Evolutionary conservation across 2,888 invertebrate species (phyloP).

Genomic region (Drosophila paranaensis): DNA sequence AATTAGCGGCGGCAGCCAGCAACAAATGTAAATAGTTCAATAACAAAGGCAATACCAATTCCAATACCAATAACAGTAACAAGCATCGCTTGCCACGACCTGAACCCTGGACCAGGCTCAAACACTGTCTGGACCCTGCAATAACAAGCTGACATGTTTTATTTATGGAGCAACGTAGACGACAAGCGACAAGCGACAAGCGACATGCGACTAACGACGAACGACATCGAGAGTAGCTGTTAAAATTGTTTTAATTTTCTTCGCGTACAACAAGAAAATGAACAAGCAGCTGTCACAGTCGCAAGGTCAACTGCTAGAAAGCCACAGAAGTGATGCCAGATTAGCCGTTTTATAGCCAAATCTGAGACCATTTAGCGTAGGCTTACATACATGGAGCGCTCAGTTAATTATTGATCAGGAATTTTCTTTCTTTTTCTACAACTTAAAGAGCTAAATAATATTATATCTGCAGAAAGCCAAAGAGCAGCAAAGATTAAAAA

Average conservation of each 20-base stretch:
- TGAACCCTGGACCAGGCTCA: constrained; percentile 23
- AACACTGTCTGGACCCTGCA: constrained; percentile 49
- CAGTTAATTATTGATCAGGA: background rate
- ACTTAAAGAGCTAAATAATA: background rate
- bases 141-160: constrained; percentile 82
- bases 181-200: constrained; percentile 52
- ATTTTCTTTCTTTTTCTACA: too few relatives aligned
- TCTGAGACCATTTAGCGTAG: background rate
- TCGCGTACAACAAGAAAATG: constrained; percentile 49
- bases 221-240: constrained; percentile 70
- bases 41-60: constrained; percentile 66
- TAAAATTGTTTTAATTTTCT: constrained; percentile 82
- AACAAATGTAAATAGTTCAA: constrained; percentile 81
- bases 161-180: constrained; percentile 75
- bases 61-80: constrained; percentile 63
- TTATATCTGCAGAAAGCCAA: background rate
- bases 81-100: constrained; percentile 37
- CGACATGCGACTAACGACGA: constrained; percentile 14
- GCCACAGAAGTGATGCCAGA: constrained; percentile 19
- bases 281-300: constrained; percentile 43
- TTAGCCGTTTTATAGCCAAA: constrained; percentile 34
- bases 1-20: constrained; percentile 62
- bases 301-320: constrained; percentile 26
- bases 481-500: background rate
- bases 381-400: background rate